Conservation (phyloP, 1,140 invertebrate genomes). For the Palaemon carinicauda region DNA sequence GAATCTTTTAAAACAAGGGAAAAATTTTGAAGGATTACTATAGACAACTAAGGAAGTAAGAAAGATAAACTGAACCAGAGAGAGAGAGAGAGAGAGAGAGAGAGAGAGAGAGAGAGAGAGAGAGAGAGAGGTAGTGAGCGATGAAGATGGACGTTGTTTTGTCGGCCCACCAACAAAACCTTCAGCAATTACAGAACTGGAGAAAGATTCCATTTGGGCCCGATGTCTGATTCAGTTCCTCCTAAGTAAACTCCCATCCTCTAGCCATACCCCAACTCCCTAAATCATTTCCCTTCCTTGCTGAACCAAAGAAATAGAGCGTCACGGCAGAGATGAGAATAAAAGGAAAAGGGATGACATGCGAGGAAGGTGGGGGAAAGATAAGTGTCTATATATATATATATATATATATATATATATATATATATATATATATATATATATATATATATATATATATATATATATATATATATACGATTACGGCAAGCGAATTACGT, state of each 20-base stretch:
- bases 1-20: neutral
- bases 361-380: neutral
- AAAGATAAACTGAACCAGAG: neutral
- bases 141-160: neutral
- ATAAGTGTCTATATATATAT: neutral
- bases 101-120: neutral
- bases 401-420: constrained; percentile 4
- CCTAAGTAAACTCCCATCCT: too few relatives aligned
- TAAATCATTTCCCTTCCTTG: too few relatives aligned
- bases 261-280: too few relatives aligned
- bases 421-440: neutral
- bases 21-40: neutral
- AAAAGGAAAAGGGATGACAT: neutral
- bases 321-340: neutral
- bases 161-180: neutral
- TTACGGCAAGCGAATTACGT: too few relatives aligned
- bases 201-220: constrained; percentile 19
- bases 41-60: neutral
- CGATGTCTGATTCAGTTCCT: neutral
- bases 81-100: neutral
- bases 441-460: too few relatives aligned
- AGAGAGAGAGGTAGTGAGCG: neutral
- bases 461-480: neutral
- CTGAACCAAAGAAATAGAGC: too few relatives aligned
- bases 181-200: constrained; percentile 11